Base-by-base conservation (phyloP, 2,888 invertebrate species). In the Polydrusus pterygomalis region DNA sequence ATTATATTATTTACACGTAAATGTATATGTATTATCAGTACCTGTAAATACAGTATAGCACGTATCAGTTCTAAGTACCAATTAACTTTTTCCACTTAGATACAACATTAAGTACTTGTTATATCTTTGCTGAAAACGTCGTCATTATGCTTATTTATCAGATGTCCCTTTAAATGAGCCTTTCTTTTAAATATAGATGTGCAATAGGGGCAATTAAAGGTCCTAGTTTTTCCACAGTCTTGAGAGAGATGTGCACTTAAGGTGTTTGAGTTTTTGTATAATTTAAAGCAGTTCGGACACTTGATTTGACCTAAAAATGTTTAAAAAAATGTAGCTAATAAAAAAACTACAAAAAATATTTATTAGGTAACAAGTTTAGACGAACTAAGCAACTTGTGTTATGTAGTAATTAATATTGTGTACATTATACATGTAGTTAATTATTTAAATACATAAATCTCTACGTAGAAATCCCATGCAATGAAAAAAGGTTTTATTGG, bases 161-260 rank as follows among this genome's bases (percentile, higher is more conserved):
- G 8, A 74, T 79, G 79, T 13, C 49, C 72, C 30, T 73, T 76
- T 6, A 79, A 63, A 13, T 73, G 73, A 10, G 70, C 43, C 43
- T 79, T 80, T 45, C 80, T 67, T 47, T 64, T 79, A 60, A 79
- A 81, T 9, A 51, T 58, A n/a, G 54, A 65, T 15, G 45, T 45
- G 65, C 81, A 81, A 40, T 56, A 68, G 0, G 13, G 18, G 30
- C 81, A 81, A 8, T 49, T 38, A 51, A 76, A 79, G 9, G 30
- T 51, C 49, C 71, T 71, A 15, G 70, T 75, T 69, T 79, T 80
- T n/a, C 80, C 80, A 49, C 82, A 82, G 65, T 82, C 82, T 38
- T 80, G 78, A 0, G 65, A 73, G 13, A 76, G 45, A 67, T 82
- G 82, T 2, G 78, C 72, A 20, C 77, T 72, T 10, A 82, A 54